Conservation (phyloP, 2,888 invertebrate genomes). For the Drosophila aldrichi region DNA sequence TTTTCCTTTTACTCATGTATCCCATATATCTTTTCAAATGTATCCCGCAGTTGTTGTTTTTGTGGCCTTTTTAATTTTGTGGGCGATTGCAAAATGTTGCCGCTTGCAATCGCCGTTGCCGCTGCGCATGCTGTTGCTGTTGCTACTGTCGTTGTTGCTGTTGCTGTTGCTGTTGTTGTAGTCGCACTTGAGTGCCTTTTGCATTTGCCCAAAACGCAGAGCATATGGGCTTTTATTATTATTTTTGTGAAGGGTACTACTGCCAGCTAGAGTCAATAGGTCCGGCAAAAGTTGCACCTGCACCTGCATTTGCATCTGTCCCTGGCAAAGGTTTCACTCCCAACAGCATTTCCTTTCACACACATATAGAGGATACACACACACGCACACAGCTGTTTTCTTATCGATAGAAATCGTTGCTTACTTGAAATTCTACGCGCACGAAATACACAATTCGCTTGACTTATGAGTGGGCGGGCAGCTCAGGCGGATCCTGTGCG, state of each 20-base stretch:
- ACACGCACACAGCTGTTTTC: not conserved
- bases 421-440: conserved; percentile 65
- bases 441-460: conserved; percentile 22
- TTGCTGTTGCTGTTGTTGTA: conserved; percentile 2
- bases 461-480: conserved; percentile 5
- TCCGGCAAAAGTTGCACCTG: conserved; percentile 15
- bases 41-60: conserved; percentile 26
- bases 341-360: conserved; percentile 43
- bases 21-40: conserved; percentile 30
- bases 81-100: conserved; percentile 52
- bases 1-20: conserved; percentile 39
- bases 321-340: conserved; percentile 45
- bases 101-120: conserved; percentile 21
- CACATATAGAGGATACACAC: conserved; percentile 1
- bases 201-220: conserved; percentile 29
- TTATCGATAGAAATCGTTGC: conserved; percentile 33
- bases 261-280: conserved; percentile 29
- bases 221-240: conserved; percentile 19
- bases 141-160: conserved; percentile 1
- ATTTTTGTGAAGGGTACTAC: conserved; percentile 43
- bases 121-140: not conserved
- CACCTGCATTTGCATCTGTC: conserved; percentile 21
- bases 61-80: conserved; percentile 17
- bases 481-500: conserved; percentile 38
- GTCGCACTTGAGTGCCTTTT: conserved; percentile 61